Base-by-base conservation (phyloP, 2,797 vertebrate genomes). In the Melanotaenia pygmaea region DNA sequence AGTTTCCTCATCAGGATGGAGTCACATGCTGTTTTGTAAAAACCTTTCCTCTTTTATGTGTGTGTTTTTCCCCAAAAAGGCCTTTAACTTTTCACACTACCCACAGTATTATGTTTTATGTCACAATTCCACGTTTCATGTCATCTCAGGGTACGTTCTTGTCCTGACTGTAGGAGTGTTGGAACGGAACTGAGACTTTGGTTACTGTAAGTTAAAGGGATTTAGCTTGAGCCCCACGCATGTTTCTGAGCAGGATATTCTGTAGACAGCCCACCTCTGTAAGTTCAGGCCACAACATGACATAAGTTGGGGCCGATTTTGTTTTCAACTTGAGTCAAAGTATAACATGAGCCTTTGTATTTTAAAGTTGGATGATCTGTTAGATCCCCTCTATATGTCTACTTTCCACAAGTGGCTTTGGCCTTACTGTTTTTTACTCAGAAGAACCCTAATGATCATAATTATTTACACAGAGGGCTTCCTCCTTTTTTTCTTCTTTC, bases 401-500 rank as follows among this genome's bases (percentile, higher is more conserved):
- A 64, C 50, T 73, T 82, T 69, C 75, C 86, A 77, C 80, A 34
- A 34, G 71, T 76, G 84, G 86, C 78, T 70, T 70, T 50, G 59
- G 67, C 59, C 67, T 74, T 66, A 30, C 60, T 77, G 69, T 69
- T 66, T 66, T 76, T 75, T 58, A 69, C 77, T 79, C 68, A 62
- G 65, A 51, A 78, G 73, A 66, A 57, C 59, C 58, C 80, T 69
- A 59, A 79, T 78, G 59, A 50, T 70, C 40, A 57, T 89, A 86
- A 91, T 93, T 86, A 92, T 93, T 93, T 88, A 93, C 88, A 76
- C 91, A 91, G 85, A 90, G 82, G 59, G 70, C 83, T 85, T 90
- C 67, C 77, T 82, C 77, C 79, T 89, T 71, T 90, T 75, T 90
- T 47, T 90, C 72, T 83, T 91, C 43, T 90, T 70, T 86, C 68